Evolutionary conservation across 2,888 invertebrate genomes (phyloP), one percentile per base, ranked within the genome.

Genomic region (Stictocephala bisonia): DNA sequence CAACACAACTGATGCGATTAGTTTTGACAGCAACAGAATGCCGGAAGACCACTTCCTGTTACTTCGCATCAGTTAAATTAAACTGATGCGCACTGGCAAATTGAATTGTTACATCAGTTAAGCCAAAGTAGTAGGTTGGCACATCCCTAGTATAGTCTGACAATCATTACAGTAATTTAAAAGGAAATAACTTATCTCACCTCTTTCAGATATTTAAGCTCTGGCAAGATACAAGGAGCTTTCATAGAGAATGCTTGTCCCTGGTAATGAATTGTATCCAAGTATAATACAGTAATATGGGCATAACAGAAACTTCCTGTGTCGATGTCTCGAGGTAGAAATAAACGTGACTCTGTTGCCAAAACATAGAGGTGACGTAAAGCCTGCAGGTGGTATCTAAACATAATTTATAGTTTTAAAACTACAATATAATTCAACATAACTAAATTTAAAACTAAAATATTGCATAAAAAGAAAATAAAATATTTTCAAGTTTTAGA

Each of bases 291-390:
- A 82, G 87, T 88, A 74, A 97, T 87, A 75, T 93, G 91, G 0
- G 93, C 94, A 79, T 95, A 94, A 81, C 96, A 95, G 40, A 93
- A 87, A 78, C 91, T 89, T 24, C 92, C 90, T 0, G 91, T 91
- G 81, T 90, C 90, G 11, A 96, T 90, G 82, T 97, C 96, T 27
- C 93, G 88, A 0, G 98, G 96, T 69, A 97, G 86, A 67, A 99
- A 86, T 11, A 99, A 85, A 11, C 99, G 87, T 0, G 96, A 94
- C 82, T 99, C 96, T 0, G 93, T 93, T 0, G 99, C 98, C 77
- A 99, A 83, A 0, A 97, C 97, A 84, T 99, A 99, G 22, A 99
- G 86, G 84, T 99, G 99, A 0, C 99, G 88, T 81, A 99, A 92
- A 0, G 99, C 98, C 88, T 99, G 99, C 71, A 99, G 86, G 83